phyloP scores from a whole-genome alignment of 2,888 invertebrate species.

The Platypus cylindrus region DNA sequence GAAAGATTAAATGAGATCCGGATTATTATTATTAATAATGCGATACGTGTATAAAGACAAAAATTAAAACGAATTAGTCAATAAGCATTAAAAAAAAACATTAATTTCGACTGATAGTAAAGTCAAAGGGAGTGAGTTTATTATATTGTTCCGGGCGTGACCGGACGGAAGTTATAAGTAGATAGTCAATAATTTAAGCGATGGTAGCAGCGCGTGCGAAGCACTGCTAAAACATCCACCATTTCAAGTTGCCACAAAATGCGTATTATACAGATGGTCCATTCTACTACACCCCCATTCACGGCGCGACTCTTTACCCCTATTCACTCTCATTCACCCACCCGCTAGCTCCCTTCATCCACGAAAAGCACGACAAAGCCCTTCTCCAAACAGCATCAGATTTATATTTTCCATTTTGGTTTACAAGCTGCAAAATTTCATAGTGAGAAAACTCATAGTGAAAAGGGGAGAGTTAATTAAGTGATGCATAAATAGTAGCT shows the following conservation, averaged over 20 bases:
- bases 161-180: conserved; percentile 33
- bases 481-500: conserved; percentile 11
- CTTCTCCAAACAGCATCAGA: conserved; percentile 4
- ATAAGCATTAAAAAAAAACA: no score
- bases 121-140: no score
- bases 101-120: no score
- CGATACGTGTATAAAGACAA: no score
- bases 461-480: conserved; percentile 15
- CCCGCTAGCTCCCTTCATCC: no score
- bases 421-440: conserved; percentile 17
- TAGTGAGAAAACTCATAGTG: no score
- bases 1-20: no score
- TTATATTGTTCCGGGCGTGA: conserved; percentile 29
- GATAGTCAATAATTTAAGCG: conserved; percentile 34
- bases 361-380: no score
- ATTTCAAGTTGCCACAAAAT: conserved; percentile 24
- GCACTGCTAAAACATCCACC: conserved; percentile 18
- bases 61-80: no score
- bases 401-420: conserved; percentile 13
- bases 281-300: conserved; percentile 2
- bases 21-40: no score
- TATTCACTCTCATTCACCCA: no score
- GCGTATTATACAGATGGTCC: conserved; percentile 21
- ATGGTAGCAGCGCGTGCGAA: conserved; percentile 26
- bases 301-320: no score